A percentile compares a stretch with the other conserved stretches of the same genome.
Evolutionary conservation across 1,140 invertebrate genomes (phyloP).

Genomic region (Drosophila biarmipes): DNA sequence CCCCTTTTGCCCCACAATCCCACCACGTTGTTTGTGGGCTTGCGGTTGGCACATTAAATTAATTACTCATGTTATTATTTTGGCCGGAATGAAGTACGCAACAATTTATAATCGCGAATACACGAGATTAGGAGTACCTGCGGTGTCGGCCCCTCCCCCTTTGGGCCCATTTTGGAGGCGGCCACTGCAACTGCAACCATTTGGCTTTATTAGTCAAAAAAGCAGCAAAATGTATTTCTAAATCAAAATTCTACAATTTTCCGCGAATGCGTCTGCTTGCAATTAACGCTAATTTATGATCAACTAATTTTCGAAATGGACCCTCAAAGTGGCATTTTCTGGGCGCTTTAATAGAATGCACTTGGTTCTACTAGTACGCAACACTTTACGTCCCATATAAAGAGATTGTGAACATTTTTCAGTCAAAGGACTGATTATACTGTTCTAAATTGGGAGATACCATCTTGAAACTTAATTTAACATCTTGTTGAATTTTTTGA

Average conservation of each 20-base stretch:
- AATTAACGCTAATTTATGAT: constrained; percentile 77
- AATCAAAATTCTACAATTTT: constrained; percentile 74
- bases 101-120: constrained; percentile 82
- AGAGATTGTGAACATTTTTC: not conserved
- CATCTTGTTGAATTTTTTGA: too few relatives aligned
- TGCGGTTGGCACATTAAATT: constrained; percentile 82
- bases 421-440: not conserved
- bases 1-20: not conserved
- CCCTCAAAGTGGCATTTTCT: constrained; percentile 20
- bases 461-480: too few relatives aligned
- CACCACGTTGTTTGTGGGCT: constrained; percentile 46
- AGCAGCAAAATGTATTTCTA: constrained; percentile 50
- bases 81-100: constrained; percentile 82
- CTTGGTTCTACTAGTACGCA: not conserved
- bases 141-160: constrained; percentile 32
- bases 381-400: not conserved
- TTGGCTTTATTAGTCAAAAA: constrained; percentile 79
- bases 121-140: constrained; percentile 83
- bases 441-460: too few relatives aligned
- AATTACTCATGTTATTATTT: constrained; percentile 84
- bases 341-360: not conserved
- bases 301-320: constrained; percentile 56
- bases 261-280: constrained; percentile 41
- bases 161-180: constrained; percentile 1
- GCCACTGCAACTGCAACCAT: constrained; percentile 58